Evolutionary conservation across 2,797 vertebrate genomes (phyloP).

Genomic region (Sternarchorhynchus goeldii): DNA sequence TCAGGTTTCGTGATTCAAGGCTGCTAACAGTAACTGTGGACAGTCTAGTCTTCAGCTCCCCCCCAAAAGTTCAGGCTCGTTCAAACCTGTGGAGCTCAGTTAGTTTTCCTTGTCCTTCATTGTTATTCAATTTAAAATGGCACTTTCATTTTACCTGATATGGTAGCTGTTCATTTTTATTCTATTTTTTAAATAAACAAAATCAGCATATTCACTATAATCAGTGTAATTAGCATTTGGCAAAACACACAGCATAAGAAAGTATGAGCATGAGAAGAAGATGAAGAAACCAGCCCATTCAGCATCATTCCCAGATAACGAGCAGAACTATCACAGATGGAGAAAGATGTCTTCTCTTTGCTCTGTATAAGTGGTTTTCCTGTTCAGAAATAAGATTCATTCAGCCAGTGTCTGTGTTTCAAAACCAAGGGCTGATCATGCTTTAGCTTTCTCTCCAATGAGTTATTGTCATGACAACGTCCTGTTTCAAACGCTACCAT

Average conservation of each 20-base stretch:
- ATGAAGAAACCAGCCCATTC: slow-evolving; percentile 4
- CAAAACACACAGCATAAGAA: slow-evolving; percentile 35
- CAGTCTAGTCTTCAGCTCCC: neutral
- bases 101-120: neutral
- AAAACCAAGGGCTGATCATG: neutral
- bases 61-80: too few species aligned
- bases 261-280: slow-evolving; percentile 27
- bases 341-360: slow-evolving; percentile 17
- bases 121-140: slow-evolving; percentile 10
- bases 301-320: slow-evolving; percentile 8
- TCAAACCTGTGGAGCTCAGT: too few species aligned
- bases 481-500: slow-evolving; percentile 10
- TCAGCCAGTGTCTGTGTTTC: slow-evolving; percentile 1
- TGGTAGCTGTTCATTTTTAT: neutral
- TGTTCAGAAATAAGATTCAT: slow-evolving; percentile 26
- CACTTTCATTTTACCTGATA: slow-evolving; percentile 22
- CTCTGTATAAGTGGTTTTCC: slow-evolving; percentile 6
- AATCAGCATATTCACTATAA: slow-evolving; percentile 7
- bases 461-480: slow-evolving; percentile 35
- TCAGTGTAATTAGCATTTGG: slow-evolving; percentile 38
- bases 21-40: neutral
- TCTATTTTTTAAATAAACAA: neutral
- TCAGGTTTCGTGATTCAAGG: neutral
- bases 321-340: neutral
- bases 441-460: slow-evolving; percentile 12